Conservation (phyloP, 2,888 invertebrate species). For the Microchrysa polita region DNA sequence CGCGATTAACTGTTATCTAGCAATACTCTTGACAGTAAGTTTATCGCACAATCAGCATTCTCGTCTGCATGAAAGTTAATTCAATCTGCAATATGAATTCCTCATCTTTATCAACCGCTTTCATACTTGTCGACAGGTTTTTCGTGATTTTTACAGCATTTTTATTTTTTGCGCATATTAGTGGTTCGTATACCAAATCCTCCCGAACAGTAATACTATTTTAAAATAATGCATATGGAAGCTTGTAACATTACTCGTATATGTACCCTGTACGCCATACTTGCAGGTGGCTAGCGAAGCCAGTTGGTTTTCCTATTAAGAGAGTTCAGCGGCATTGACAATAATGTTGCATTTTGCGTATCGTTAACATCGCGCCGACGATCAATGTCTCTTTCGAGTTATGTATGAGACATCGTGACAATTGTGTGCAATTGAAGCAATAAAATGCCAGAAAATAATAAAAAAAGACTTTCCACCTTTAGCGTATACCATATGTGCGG, state of each 20-base stretch:
- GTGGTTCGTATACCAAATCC: background rate
- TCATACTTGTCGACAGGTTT: slow-evolving; percentile 19
- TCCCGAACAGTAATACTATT: slow-evolving; percentile 16
- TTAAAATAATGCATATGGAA: slow-evolving; percentile 16
- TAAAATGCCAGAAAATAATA: no score
- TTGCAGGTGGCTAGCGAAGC: no score
- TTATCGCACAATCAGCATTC: background rate
- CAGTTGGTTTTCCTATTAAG: slow-evolving; percentile 24
- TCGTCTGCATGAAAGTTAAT: slow-evolving; percentile 10
- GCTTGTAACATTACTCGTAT: no score
- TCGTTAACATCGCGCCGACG: background rate
- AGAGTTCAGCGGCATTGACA: slow-evolving; percentile 12
- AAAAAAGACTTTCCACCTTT: slow-evolving; percentile 13
- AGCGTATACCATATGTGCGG: slow-evolving; percentile 2
- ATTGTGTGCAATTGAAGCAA: background rate
- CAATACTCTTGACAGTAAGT: background rate
- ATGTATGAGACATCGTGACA: background rate
- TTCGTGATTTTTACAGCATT: background rate
- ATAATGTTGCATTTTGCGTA: background rate
- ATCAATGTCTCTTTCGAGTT: slow-evolving; percentile 15
- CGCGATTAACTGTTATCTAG: background rate
- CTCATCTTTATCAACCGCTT: no score
- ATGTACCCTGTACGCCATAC: no score
- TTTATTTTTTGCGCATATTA: no score
- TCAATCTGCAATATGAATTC: background rate